Evolutionary conservation across 2,113 vertebrate species (phyloP), one percentile per base, ranked within the genome.

Genomic region (Malurus melanocephalus): DNA sequence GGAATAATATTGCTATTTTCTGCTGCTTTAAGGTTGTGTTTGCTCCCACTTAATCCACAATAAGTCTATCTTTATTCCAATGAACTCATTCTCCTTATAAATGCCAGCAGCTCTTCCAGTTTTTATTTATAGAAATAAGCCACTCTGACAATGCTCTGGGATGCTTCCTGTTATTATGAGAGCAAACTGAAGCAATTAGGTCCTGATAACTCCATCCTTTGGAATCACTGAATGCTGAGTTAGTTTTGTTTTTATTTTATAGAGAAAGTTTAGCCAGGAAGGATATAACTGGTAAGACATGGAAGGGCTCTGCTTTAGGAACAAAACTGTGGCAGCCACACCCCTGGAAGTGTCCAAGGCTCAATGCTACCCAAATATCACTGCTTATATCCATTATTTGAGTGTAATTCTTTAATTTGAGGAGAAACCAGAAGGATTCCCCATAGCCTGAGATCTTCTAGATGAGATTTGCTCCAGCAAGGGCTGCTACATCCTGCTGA

Each of bases 1-100:
- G 65, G 42, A 77, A 80, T 21, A 86, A 74, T 46, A 60, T 42
- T 52, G 61, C 57, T 71, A 21, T 48, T 82, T 95, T 92, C 91
- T 89, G 30, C 79, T 78, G 13, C 65, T 61, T 14, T 52, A 61
- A 81, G 71, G 78, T 45, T 2, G 19, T 38, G 64, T 67, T 84
- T 84, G 49, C 55, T 88, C 43, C 46, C 51, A n/a, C 69, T 64
- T 84, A 87, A 90, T 90, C 88, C 74, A 16, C 22, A 66, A 10
- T 7, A 77, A 84, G n/a, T 38, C 65, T 80, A 8, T 74, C 76
- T 88, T 83, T 75, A 80, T 59, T 87, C 56, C 88, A 87, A 30
- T 49, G 67, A 87, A 92, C 46, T 85, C 69, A 30, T 65, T 86
- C 92, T 65, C 62, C 23, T 0, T 35, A n/a, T 24, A 74, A 88